Base-by-base conservation (phyloP, 2,797 vertebrate species). In the Spinibarbus caldwelli region DNA sequence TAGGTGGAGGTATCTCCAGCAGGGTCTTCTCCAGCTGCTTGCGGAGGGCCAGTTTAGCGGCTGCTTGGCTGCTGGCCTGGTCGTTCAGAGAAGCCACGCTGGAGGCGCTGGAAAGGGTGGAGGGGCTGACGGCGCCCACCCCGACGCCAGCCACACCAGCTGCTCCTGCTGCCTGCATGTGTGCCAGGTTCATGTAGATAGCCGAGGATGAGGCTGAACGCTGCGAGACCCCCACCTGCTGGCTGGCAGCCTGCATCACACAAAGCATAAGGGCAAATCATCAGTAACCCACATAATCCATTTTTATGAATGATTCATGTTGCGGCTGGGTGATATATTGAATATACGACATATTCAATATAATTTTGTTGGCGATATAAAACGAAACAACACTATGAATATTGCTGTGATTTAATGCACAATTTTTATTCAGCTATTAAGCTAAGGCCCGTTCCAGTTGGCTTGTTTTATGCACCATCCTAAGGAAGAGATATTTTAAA, bases 21-120 rank as follows among this genome's bases (percentile, higher is more conserved):
- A 97, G 94, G 0, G 96, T 97, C 84, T 97, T 97, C 88, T 97
- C 96, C 93, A 97, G 95, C 92, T 97, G 96, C 88, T 97, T 97
- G 62, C 96, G 94, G 34, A 97, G 94, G 14, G 96, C 96, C 45
- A 97, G 88, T 84, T 97, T 97, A 90, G 96, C 96, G 0, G 96
- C 96, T 0, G 96, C 96, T 91, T 97, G 96, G 23, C 96, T 96
- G 36, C 96, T 96, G 93, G 94, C 96, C 1, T 96, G 95, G 12
- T 96, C 96, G 0, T 89, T 93, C 80, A 96, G 93, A 0, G 85
- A 73, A 94, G 90, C 84, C 15, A 86, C 82, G 8, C 86, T 95
- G 95, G 87, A 96, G 94, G 93, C 91, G 47, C 92, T 85, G 29
- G 94, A 91, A 91, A 95, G 90, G 94, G 94, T 95, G 94, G 93